Percentiles rank a stretch among this genome's conserved stretches.
phyloP scores from a whole-genome alignment of 2,888 invertebrate genomes.

The Parnassius orleans region DNA sequence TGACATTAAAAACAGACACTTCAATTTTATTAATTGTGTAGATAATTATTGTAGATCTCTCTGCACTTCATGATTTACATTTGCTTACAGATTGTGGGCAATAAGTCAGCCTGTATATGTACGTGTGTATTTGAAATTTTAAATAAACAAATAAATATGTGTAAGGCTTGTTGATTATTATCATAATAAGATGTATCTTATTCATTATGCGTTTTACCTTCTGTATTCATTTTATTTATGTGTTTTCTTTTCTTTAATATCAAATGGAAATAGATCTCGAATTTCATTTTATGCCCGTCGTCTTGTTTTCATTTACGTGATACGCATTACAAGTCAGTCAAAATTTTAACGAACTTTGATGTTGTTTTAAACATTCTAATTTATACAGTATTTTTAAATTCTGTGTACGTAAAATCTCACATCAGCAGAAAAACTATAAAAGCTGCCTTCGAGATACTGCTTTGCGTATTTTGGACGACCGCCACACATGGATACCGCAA shows the following conservation, averaged over 20 bases:
- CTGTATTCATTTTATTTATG: neutral
- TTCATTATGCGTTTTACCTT: too few species aligned
- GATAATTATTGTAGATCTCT: too few species aligned
- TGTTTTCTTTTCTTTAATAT: slow-evolving; percentile 9
- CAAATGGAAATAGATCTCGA: neutral
- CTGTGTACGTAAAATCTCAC: slow-evolving; percentile 12
- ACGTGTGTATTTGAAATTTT: too few species aligned
- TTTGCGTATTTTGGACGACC: slow-evolving; percentile 48
- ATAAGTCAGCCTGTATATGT: too few species aligned
- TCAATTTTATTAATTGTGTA: too few species aligned
- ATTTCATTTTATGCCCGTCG: slow-evolving; percentile 5
- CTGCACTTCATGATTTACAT: too few species aligned
- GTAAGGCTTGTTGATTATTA: too few species aligned
- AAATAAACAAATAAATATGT: too few species aligned
- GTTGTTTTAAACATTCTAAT: slow-evolving; percentile 11
- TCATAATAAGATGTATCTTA: too few species aligned
- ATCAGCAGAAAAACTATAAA: slow-evolving; percentile 32
- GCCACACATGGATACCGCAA: slow-evolving; percentile 40
- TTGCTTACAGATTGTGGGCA: too few species aligned
- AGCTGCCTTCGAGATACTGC: slow-evolving; percentile 35
- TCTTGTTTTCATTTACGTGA: slow-evolving; percentile 1
- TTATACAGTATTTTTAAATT: slow-evolving; percentile 14
- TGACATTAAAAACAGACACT: too few species aligned
- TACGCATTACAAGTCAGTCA: neutral
- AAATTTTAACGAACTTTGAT: slow-evolving; percentile 12